These are phyloP conservation scores for Portevinia maculata DNA, from an alignment of 2,888 invertebrate genomes.

Conservation along the genomic window DNA sequence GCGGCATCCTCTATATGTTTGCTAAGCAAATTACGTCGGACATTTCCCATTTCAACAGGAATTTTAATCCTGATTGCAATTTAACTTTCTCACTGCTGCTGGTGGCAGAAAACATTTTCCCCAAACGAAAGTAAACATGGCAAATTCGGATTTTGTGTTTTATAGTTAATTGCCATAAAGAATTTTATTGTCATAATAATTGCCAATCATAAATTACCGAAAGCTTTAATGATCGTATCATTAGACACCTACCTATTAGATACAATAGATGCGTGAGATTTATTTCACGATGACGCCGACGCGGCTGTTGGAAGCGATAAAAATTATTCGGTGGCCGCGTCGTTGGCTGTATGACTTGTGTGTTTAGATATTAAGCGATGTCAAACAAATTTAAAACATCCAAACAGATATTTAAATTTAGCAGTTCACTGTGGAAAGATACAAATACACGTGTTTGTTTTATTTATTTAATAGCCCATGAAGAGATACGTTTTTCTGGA, in stretches of 20 bases:
- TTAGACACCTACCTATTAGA: slow-evolving; percentile 28
- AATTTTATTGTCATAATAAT: slow-evolving; percentile 39
- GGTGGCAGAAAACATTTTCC: background rate
- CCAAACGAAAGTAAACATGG: background rate
- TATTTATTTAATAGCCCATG: slow-evolving; percentile 15
- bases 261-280: slow-evolving; percentile 6
- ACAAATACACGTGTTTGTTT: background rate
- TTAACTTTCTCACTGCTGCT: background rate
- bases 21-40: slow-evolving; percentile 15
- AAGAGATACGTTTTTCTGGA: slow-evolving; percentile 30
- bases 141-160: slow-evolving; percentile 10
- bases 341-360: slow-evolving; percentile 18
- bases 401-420: slow-evolving; percentile 9
- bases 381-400: slow-evolving; percentile 14
- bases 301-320: slow-evolving; percentile 40
- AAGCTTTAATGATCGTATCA: slow-evolving; percentile 21
- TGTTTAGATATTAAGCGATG: slow-evolving; percentile 27
- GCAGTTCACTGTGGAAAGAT: background rate
- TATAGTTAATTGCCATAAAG: slow-evolving; percentile 28
- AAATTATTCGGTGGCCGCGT: slow-evolving; percentile 21
- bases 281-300: background rate
- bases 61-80: slow-evolving; percentile 13
- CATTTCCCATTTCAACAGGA: slow-evolving; percentile 24
- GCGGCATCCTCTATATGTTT: slow-evolving; percentile 13
- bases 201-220: slow-evolving; percentile 27